Percentiles rank a stretch among this genome's conserved stretches.
Evolutionary conservation across 92 coral and sea anemone species (phyloP).

Genomic region (Metridium senile): DNA sequence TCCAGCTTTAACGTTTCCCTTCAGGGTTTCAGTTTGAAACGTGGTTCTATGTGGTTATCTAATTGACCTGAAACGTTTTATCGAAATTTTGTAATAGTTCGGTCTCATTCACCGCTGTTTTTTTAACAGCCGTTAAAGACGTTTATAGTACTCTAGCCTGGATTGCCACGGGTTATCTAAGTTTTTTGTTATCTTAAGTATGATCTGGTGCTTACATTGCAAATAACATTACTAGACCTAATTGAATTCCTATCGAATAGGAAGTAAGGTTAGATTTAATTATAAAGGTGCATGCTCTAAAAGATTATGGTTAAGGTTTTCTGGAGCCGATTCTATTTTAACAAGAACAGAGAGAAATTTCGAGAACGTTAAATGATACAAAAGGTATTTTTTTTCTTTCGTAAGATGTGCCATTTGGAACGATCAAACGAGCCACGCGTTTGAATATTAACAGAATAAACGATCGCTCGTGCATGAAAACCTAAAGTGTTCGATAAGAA

Average conservation of each 20-base stretch:
- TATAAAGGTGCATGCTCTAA: no score
- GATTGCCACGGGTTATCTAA: background rate
- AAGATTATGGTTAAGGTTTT: background rate
- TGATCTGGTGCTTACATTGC: constrained; percentile 3
- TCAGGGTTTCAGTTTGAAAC: background rate
- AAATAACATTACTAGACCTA: background rate
- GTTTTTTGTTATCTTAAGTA: constrained; percentile 13
- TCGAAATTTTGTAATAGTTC: background rate
- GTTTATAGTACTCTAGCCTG: background rate
- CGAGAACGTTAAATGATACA: background rate
- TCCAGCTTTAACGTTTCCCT: background rate
- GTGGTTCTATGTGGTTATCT: background rate
- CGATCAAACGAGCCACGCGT: constrained; percentile 44
- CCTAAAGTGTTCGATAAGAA: constrained; percentile 25
- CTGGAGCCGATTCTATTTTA: background rate
- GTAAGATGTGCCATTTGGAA: background rate
- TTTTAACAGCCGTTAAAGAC: no score
- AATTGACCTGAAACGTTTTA: background rate
- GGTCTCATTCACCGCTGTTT: background rate
- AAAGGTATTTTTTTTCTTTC: no score
- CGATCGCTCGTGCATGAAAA: constrained; percentile 41
- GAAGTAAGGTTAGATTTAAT: no score
- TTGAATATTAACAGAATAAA: constrained; percentile 16
- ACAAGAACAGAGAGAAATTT: background rate
- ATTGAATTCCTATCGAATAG: background rate